phyloP scores from a whole-genome alignment of 2,797 vertebrate genomes.

The Echeneis naucrates region DNA sequence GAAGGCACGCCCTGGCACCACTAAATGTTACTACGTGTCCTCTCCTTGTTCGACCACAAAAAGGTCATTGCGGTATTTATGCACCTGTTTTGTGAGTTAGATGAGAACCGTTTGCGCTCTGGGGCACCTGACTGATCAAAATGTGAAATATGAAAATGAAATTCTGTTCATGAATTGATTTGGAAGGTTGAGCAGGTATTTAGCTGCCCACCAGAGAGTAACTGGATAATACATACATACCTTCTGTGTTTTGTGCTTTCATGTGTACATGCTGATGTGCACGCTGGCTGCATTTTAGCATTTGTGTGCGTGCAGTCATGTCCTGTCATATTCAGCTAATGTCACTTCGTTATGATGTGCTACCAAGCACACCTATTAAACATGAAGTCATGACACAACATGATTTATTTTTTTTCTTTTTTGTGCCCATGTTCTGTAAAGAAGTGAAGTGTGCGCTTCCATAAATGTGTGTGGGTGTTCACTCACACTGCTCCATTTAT shows the following conservation, averaged over 20 bases:
- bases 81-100: constrained; percentile 71
- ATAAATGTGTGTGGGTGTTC: constrained; percentile 8
- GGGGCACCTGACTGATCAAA: constrained; percentile 67
- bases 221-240: constrained; percentile 43
- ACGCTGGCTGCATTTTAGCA: neutral
- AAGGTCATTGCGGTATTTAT: constrained; percentile 82
- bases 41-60: constrained; percentile 58
- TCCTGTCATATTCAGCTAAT: constrained; percentile 1
- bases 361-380: constrained; percentile 15
- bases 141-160: constrained; percentile 71
- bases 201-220: constrained; percentile 26
- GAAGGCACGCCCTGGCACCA: constrained; percentile 42
- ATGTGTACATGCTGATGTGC: neutral
- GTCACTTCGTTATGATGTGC: neutral
- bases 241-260: neutral
- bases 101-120: constrained; percentile 69
- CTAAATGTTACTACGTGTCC: constrained; percentile 56
- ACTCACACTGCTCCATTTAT: constrained; percentile 30
- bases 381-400: neutral
- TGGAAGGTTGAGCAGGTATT: constrained; percentile 63
- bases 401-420: neutral
- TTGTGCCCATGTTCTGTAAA: neutral
- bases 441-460: neutral
- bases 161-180: constrained; percentile 71
- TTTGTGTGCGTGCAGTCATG: constrained; percentile 1